A percentile compares a stretch with the other conserved stretches of the same genome.
These are phyloP conservation scores for Apodemia duryi DNA, from an alignment of 2,888 invertebrate species.

Conservation along the genomic window DNA sequence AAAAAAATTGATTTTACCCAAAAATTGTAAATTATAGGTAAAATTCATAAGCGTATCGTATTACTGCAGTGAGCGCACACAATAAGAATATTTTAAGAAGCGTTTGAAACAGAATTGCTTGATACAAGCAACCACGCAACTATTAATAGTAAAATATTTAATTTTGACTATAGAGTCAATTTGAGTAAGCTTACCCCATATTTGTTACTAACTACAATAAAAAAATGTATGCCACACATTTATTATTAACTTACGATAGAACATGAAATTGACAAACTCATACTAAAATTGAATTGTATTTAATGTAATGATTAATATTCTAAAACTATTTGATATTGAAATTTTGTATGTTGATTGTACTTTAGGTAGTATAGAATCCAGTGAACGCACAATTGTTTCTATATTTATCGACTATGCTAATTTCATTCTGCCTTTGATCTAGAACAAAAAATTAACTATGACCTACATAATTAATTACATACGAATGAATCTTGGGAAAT, in stretches of 20 bases:
- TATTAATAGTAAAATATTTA: constrained; percentile 5
- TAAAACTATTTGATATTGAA: constrained; percentile 67
- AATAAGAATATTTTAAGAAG: background rate
- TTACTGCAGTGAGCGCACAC: background rate
- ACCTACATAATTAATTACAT: too few species aligned
- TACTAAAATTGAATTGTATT: constrained; percentile 29
- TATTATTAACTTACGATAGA: constrained; percentile 27
- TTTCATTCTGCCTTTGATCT: constrained; percentile 16
- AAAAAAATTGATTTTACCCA: too few species aligned
- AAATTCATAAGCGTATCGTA: background rate
- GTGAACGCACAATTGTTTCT: constrained; percentile 21
- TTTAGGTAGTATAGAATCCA: constrained; percentile 34
- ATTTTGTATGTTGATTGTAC: constrained; percentile 55
- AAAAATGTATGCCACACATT: constrained; percentile 16
- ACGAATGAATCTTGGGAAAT: too few species aligned
- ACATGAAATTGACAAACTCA: constrained; percentile 55
- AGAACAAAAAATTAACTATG: too few species aligned
- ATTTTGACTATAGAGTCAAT: constrained; percentile 1
- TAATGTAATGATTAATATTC: constrained; percentile 60
- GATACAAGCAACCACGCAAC: constrained; percentile 32
- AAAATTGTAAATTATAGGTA: background rate
- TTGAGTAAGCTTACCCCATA: constrained; percentile 7
- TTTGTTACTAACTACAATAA: constrained; percentile 18
- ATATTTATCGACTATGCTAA: constrained; percentile 33
- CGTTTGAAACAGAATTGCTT: constrained; percentile 30